A percentile compares a stretch with the other conserved stretches of the same genome.
Evolutionary conservation across 2,113 vertebrate species (phyloP).

Genomic region (Leiothrix lutea): DNA sequence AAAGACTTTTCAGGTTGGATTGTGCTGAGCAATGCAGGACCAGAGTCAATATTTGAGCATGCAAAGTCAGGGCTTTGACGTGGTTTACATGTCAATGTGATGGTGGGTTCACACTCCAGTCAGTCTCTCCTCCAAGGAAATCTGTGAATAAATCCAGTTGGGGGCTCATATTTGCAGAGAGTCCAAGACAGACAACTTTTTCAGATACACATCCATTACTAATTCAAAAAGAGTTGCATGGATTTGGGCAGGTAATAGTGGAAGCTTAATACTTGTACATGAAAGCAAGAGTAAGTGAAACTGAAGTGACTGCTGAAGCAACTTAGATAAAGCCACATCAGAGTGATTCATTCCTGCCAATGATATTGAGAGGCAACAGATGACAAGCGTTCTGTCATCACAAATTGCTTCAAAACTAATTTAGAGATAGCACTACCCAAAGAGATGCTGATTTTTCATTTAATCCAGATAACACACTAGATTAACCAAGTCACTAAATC

Average conservation of each 20-base stretch:
- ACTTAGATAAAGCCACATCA: not conserved
- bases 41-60: not conserved
- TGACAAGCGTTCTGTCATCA: not conserved
- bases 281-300: not conserved
- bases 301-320: not conserved
- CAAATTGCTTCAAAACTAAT: not conserved
- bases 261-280: not conserved
- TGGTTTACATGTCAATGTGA: not conserved
- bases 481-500: not conserved
- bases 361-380: not conserved
- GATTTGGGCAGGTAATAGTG: not conserved
- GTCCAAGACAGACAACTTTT: not conserved
- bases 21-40: not conserved
- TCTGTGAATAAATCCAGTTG: not conserved
- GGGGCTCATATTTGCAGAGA: accelerated
- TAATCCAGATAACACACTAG: not conserved
- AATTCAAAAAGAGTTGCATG: not conserved
- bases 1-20: not conserved
- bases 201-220: not conserved
- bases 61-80: not conserved
- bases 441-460: not conserved
- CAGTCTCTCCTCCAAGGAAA: not conserved
- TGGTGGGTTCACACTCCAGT: not conserved
- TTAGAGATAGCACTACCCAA: not conserved
- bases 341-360: not conserved